Evolutionary conservation across 35 echinoderm and acorn worm species (phyloP).

Genomic region (Ophioderma brevispina): DNA sequence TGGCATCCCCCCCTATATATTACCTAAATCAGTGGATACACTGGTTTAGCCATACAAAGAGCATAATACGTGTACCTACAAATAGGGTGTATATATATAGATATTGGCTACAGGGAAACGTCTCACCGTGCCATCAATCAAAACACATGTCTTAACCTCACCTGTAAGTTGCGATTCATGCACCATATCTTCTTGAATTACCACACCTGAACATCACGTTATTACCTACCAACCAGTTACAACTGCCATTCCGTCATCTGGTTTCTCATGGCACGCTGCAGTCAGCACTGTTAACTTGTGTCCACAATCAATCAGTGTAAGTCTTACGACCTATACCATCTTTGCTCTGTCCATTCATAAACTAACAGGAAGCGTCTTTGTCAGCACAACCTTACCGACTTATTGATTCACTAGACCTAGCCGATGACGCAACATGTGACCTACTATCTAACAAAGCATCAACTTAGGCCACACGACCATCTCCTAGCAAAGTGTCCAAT

Average conservation of each 20-base stretch:
- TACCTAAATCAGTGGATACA: slow-evolving; percentile 10
- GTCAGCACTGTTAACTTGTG: slow-evolving; percentile 43
- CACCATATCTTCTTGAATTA: slow-evolving; percentile 23
- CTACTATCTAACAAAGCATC: neutral
- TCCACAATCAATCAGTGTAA: slow-evolving; percentile 23
- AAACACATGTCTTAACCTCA: slow-evolving; percentile 11
- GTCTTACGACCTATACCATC: neutral
- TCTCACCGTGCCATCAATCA: slow-evolving; percentile 59
- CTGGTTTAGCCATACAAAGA: neutral
- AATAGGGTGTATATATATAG: slow-evolving; percentile 44
- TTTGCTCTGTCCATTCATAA: neutral
- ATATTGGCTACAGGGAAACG: slow-evolving; percentile 28
- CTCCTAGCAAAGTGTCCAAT: neutral
- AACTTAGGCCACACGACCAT: neutral
- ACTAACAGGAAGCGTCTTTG: neutral
- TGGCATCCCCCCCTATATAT: neutral
- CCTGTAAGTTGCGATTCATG: slow-evolving; percentile 26
- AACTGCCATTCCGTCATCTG: slow-evolving; percentile 33
- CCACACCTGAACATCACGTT: slow-evolving; percentile 33
- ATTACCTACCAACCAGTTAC: slow-evolving; percentile 7
- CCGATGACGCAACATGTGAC: too few species aligned
- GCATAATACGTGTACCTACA: neutral
- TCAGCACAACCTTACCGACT: neutral
- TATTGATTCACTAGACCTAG: too few species aligned
- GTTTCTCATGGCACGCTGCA: slow-evolving; percentile 24